phyloP scores from a whole-genome alignment of 1,140 invertebrate species.

The Ptiloglossa arizonensis region DNA sequence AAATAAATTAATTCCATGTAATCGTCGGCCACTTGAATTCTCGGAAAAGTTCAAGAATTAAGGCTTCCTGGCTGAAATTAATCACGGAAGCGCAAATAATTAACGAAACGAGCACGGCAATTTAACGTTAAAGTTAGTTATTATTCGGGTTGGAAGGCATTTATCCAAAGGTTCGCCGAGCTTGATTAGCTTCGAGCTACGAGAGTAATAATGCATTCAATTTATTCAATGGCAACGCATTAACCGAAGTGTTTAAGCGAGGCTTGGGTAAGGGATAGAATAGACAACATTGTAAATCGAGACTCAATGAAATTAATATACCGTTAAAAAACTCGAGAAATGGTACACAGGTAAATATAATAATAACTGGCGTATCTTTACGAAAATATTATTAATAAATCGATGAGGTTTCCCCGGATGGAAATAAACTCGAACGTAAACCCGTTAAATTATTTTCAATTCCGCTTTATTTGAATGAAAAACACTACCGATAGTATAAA shows the following conservation, averaged over 20 bases:
- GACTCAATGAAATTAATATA: no score
- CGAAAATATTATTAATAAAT: no score
- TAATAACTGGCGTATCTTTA: no score
- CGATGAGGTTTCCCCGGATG: no score
- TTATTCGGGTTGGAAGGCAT: background rate
- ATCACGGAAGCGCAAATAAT: conserved; percentile 12
- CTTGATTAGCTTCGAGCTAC: background rate
- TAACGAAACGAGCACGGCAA: conserved; percentile 2
- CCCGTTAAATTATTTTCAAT: no score
- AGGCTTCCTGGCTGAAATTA: background rate
- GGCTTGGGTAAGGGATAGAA: no score
- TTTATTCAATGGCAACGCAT: background rate
- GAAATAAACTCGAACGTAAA: no score
- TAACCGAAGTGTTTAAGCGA: background rate
- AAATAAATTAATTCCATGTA: background rate
- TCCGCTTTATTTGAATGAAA: no score
- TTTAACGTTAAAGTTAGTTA: background rate
- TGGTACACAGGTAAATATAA: no score
- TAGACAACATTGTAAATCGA: no score
- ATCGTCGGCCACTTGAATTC: background rate
- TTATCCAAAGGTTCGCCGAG: background rate
- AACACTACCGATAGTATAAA: no score
- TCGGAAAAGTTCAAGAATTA: background rate
- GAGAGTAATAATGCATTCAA: background rate
- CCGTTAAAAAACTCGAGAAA: no score